Evolutionary conservation across 2,113 vertebrate species (phyloP).

Genomic region (Rhombomys opimus): DNA sequence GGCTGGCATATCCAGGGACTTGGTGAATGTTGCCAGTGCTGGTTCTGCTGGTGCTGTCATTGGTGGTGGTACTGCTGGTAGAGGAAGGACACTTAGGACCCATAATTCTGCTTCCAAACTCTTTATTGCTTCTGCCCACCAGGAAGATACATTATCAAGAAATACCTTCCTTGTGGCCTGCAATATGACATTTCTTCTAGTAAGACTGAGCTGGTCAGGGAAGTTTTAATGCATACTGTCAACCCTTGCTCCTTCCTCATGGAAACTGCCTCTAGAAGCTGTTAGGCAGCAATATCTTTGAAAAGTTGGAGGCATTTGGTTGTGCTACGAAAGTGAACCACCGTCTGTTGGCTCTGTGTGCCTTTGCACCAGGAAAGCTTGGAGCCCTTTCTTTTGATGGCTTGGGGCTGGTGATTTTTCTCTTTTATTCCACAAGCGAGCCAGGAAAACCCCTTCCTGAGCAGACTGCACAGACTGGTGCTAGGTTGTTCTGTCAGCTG

Average conservation of each 20-base stretch:
- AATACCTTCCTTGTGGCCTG: not conserved
- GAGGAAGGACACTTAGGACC: not conserved
- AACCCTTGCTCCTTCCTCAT: constrained; percentile 21
- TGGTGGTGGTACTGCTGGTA: not conserved
- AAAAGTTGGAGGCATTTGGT: constrained; percentile 42
- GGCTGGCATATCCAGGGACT: not conserved
- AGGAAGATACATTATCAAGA: not conserved
- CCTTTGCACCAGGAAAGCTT: constrained; percentile 2
- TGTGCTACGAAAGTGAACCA: constrained; percentile 4
- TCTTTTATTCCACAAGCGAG: not conserved
- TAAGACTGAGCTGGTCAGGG: not conserved
- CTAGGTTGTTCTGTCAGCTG: constrained; percentile 42
- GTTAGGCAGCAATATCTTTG: not conserved
- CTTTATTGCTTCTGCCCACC: not conserved
- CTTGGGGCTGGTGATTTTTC: not conserved
- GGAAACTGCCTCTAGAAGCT: not conserved
- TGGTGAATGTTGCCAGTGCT: not conserved
- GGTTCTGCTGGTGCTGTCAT: not conserved
- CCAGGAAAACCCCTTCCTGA: not conserved
- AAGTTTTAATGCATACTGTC: not conserved
- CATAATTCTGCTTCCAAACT: not conserved
- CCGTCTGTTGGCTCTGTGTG: constrained; percentile 37
- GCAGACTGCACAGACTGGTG: not conserved
- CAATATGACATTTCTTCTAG: not conserved
- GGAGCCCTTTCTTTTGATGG: not conserved